phyloP scores from a whole-genome alignment of 2,113 vertebrate species.

The Phyllopteryx taeniolatus region DNA sequence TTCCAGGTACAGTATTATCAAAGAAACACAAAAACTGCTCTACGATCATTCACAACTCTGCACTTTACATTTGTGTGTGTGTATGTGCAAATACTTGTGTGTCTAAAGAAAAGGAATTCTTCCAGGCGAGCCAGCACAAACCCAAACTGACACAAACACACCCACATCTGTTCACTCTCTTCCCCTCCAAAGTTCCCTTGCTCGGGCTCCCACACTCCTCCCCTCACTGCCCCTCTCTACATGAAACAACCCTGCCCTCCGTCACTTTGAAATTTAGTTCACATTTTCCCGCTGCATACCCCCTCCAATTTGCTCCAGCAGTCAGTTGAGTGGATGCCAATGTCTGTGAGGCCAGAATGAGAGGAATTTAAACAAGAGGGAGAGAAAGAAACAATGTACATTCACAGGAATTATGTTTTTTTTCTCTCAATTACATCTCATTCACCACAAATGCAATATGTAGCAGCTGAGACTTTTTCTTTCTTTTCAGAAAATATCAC shows the following conservation, averaged over 20 bases:
- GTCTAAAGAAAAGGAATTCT: not conserved
- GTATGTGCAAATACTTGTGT: not conserved
- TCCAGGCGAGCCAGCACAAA: not conserved
- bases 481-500: not conserved
- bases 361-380: slow-evolving; percentile 53
- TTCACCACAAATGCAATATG: slow-evolving; percentile 23
- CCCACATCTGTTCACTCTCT: slow-evolving; percentile 8
- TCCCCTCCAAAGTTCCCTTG: slow-evolving; percentile 3
- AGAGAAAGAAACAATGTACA: slow-evolving; percentile 48
- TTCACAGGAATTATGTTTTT: slow-evolving; percentile 32
- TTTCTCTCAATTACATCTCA: slow-evolving; percentile 12
- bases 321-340: slow-evolving; percentile 29
- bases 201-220: not conserved
- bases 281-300: slow-evolving; percentile 13
- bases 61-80: not conserved
- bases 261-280: slow-evolving; percentile 7
- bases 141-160: slow-evolving; percentile 3
- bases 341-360: slow-evolving; percentile 46
- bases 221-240: not conserved
- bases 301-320: slow-evolving; percentile 4
- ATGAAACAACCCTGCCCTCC: slow-evolving; percentile 5
- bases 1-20: not conserved
- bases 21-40: not conserved
- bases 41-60: not conserved
- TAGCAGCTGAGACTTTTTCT: not conserved